Conservation (phyloP, 2,113 vertebrate genomes). For the Camelus dromedarius region DNA sequence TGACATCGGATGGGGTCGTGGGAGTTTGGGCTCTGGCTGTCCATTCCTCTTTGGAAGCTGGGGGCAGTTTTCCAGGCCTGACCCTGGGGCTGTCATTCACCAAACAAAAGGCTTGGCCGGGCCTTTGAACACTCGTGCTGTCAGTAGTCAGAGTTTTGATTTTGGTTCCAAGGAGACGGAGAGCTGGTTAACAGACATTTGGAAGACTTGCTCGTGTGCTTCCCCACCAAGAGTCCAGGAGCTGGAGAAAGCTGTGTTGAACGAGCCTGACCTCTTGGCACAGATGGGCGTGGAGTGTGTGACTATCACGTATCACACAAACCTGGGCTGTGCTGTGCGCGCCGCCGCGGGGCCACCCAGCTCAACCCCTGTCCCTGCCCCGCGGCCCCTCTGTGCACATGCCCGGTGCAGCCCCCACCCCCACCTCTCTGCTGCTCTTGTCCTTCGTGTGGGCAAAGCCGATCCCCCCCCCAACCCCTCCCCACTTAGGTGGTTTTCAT, state of each 20-base stretch:
- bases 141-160: not conserved
- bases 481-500: not conserved
- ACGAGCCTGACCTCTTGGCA: not conserved
- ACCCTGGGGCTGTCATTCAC: not conserved
- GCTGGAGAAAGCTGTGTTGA: not conserved
- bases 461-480: not conserved
- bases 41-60: not conserved
- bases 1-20: not conserved
- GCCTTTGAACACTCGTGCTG: not conserved
- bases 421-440: not conserved
- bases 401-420: not conserved
- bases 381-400: not conserved
- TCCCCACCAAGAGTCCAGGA: not conserved
- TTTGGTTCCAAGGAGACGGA: not conserved
- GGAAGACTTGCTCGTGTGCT: not conserved
- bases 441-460: not conserved
- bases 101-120: not conserved
- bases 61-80: not conserved
- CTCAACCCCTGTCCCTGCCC: no score
- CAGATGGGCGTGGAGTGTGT: not conserved
- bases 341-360: no score
- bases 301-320: accelerated
- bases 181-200: not conserved
- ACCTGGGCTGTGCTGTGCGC: not conserved
- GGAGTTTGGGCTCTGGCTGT: not conserved